Evolutionary conservation across 2,888 invertebrate genomes (phyloP), one percentile per base, ranked within the genome.

Genomic region (Tinea trinotella): DNA sequence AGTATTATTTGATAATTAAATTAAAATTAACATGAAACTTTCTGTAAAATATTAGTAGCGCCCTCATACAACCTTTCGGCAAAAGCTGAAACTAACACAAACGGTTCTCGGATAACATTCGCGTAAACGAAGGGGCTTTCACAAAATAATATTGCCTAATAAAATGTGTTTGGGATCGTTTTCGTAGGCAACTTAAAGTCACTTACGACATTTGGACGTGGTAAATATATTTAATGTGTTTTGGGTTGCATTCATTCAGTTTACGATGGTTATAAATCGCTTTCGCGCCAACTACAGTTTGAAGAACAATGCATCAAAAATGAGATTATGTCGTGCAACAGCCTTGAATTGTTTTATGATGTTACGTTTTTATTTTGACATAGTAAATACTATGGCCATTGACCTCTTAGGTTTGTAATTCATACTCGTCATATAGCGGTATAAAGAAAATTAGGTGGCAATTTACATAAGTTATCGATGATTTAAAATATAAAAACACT

Each of bases 131-230:
- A 61, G 50, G 52, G 50, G 55, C 56, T 61, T 64, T 59, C 62
- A 65, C 59, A 56, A 61, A 61, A 69, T 61, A 68, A 71, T 76
- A 71, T 70, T 72, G 71, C 74, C 65, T 78, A 73, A 66, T 54
- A 40, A 15, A 60, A 59, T 44, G 58, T 20, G 36, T 64, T 72
- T 75, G 70, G 67, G 68, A 59, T 64, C 60, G 62, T 63, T 71
- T 74, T 72, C 56, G 61, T 60, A 59, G 62, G 62, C 58, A 58
- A 55, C 22, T 53, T 30, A 18, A 36, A 34, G 64, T 61, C 62
- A 58, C 67, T 72, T 78, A 61, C 52, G 60, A 56, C 67, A 52
- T 65, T 75, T 63, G 56, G 54, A 18, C 35, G 56, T 54, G n/a
- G 15, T 20, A 44, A 40, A 55, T 19, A 53, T 40, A 57, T 64